Percentiles rank a stretch among this genome's conserved stretches.
These are phyloP conservation scores for Drosophila tristis DNA, from an alignment of 1,140 invertebrate genomes.

Conservation along the genomic window DNA sequence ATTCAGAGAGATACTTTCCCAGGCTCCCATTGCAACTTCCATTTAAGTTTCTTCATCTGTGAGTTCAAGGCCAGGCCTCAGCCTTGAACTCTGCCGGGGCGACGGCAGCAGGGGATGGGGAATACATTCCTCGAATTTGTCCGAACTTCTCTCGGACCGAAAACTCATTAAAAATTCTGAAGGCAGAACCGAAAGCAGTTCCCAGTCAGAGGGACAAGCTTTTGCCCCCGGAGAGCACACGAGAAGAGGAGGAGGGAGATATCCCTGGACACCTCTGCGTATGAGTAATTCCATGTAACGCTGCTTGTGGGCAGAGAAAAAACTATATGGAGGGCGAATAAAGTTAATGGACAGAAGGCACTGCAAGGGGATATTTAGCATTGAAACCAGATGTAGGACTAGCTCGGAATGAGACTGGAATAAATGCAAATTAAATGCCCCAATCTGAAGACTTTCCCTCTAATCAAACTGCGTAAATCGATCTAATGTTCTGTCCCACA, in stretches of 20 bases:
- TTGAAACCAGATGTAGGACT: no score
- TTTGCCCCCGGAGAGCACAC: neutral
- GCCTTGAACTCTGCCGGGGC: constrained; percentile 33
- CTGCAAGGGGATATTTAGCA: no score
- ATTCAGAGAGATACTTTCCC: neutral
- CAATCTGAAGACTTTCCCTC: neutral
- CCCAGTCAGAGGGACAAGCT: constrained; percentile 13
- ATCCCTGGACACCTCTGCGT: constrained; percentile 13
- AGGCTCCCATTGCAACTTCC: neutral
- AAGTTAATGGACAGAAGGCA: no score
- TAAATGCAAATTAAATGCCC: neutral
- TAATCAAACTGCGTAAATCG: neutral
- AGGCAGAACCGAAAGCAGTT: constrained; percentile 31
- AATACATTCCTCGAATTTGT: constrained; percentile 25
- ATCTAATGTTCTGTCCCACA: no score
- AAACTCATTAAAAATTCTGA: constrained; percentile 46
- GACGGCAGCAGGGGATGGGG: no score
- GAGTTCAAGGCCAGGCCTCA: constrained; percentile 38
- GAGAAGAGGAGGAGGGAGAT: neutral
- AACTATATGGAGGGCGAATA: neutral
- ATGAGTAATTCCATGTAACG: constrained; percentile 23
- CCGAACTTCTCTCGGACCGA: constrained; percentile 19
- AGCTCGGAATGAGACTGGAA: no score
- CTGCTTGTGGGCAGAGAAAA: neutral
- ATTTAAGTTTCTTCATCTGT: constrained; percentile 21